Evolutionary conservation across 1,140 invertebrate genomes (phyloP).

Genomic region (Euwallacea fornicatus): DNA sequence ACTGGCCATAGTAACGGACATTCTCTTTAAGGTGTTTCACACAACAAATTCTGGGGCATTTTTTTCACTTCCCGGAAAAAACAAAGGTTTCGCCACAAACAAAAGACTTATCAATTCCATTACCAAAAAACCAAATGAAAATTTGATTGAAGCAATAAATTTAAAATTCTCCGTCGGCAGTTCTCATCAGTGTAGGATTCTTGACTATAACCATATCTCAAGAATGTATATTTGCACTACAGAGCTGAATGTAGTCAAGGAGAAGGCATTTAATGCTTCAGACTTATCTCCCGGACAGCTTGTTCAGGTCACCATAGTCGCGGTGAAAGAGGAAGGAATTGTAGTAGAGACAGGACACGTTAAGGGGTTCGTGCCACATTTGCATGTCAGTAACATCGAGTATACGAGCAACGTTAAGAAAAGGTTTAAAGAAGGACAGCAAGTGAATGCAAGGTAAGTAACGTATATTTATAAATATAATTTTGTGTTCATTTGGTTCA

Average conservation of each 20-base stretch:
- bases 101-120: slow-evolving; percentile 43
- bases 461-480: slow-evolving; percentile 4
- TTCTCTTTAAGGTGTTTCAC: slow-evolving; percentile 48
- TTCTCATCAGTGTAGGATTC: slow-evolving; percentile 60
- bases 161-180: slow-evolving; percentile 57
- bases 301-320: slow-evolving; percentile 55
- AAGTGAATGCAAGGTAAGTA: slow-evolving; percentile 53
- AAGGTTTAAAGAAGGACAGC: slow-evolving; percentile 55
- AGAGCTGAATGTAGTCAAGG: slow-evolving; percentile 57
- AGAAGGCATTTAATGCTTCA: slow-evolving; percentile 55
- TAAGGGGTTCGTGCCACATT: slow-evolving; percentile 51
- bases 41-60: slow-evolving; percentile 57
- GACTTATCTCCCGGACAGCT: slow-evolving; percentile 59
- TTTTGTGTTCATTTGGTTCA: not conserved
- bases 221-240: slow-evolving; percentile 62
- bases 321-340: slow-evolving; percentile 51
- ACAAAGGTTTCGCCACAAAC: slow-evolving; percentile 61
- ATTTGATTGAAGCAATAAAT: slow-evolving; percentile 51
- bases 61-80: slow-evolving; percentile 57
- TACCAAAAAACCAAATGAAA: slow-evolving; percentile 6
- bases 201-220: slow-evolving; percentile 62
- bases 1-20: not conserved
- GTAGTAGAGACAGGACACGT: slow-evolving; percentile 51
- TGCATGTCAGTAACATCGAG: slow-evolving; percentile 47
- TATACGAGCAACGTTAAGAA: slow-evolving; percentile 45